A percentile compares a stretch with the other conserved stretches of the same genome.
phyloP scores from a whole-genome alignment of 2,113 vertebrate species.

The Litocranius walleri region DNA sequence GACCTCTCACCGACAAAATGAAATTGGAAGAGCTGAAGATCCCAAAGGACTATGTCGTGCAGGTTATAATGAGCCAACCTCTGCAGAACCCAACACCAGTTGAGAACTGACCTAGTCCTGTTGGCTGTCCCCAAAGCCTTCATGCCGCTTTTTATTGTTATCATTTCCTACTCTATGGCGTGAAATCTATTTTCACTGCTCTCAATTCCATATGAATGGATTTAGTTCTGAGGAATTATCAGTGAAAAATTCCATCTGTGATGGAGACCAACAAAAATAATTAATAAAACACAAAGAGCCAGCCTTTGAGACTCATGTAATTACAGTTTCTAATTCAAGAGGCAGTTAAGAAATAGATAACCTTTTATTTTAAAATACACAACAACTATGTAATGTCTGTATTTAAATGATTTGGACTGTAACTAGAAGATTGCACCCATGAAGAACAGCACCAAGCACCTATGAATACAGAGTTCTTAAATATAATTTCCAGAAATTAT shows the following conservation, averaged over 20 bases:
- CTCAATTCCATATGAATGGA: constrained; percentile 75
- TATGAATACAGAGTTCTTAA: constrained; percentile 55
- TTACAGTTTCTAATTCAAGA: constrained; percentile 62
- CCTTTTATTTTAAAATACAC: constrained; percentile 71
- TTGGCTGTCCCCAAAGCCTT: constrained; percentile 22
- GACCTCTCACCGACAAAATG: constrained; percentile 96
- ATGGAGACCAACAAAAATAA: constrained; percentile 83
- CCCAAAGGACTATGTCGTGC: constrained; percentile 97
- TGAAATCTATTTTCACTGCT: constrained; percentile 77
- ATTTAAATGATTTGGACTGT: constrained; percentile 71
- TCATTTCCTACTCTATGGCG: constrained; percentile 54
- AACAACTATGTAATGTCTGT: constrained; percentile 42
- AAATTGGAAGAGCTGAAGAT: constrained; percentile 98
- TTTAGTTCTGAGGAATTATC: constrained; percentile 80
- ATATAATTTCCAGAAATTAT: constrained; percentile 41
- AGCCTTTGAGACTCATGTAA: constrained; percentile 66
- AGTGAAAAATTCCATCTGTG: constrained; percentile 86
- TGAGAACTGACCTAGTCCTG: constrained; percentile 85
- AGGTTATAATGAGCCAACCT: constrained; percentile 97
- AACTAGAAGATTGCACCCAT: constrained; percentile 62
- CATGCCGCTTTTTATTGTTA: constrained; percentile 20
- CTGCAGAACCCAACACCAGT: constrained; percentile 87
- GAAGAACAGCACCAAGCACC: constrained; percentile 82
- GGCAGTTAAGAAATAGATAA: constrained; percentile 65
- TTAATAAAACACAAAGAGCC: constrained; percentile 74